Conservation (phyloP, 2,888 invertebrate genomes). For the Lithophane socia region DNA sequence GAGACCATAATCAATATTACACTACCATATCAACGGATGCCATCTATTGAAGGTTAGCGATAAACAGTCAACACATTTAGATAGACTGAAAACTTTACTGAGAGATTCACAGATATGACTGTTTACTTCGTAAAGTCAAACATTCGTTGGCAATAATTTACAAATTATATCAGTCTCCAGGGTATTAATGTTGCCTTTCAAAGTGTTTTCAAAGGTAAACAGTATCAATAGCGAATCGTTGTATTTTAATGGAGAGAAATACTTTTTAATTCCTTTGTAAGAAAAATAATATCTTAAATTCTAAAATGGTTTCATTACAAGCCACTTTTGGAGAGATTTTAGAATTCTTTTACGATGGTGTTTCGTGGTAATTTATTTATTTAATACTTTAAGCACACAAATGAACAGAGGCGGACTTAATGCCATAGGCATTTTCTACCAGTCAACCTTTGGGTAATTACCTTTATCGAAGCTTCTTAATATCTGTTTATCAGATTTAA, state of each 20-base stretch:
- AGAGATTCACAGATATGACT: constrained; percentile 4
- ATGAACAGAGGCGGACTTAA: no score
- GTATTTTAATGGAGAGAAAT: not conserved
- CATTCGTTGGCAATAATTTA: constrained; percentile 25
- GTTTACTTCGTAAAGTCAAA: constrained; percentile 28
- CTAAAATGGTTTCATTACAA: not conserved
- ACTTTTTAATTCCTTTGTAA: constrained; percentile 2
- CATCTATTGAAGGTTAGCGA: not conserved
- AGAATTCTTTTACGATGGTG: not conserved
- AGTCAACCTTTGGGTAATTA: no score
- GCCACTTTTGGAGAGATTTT: not conserved
- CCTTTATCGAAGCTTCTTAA: not conserved
- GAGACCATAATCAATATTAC: not conserved
- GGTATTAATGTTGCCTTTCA: constrained; percentile 25
- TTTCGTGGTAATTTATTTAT: no score
- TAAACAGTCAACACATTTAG: constrained; percentile 21
- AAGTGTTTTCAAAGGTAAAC: constrained; percentile 22
- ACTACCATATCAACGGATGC: not conserved
- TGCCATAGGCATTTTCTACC: no score
- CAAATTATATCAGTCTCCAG: constrained; percentile 25
- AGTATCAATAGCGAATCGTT: not conserved
- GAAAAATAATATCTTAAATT: not conserved
- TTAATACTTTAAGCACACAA: no score
- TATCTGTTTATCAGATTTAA: no score
- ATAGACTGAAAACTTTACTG: constrained; percentile 22